Conservation (phyloP, 2,888 invertebrate species). For the Sinhomidia bicolor region DNA sequence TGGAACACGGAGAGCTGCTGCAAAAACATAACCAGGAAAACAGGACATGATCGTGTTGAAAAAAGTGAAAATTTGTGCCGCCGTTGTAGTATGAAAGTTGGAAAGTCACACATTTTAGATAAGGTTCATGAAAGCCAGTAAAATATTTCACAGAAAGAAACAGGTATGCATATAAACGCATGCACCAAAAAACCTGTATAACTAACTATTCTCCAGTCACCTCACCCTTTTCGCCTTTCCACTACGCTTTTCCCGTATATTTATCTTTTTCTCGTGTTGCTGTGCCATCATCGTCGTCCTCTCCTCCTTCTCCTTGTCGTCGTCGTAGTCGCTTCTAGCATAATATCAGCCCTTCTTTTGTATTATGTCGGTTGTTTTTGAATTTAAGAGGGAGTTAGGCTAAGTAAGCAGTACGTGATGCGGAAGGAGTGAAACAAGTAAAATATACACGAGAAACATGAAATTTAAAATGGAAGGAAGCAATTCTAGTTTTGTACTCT, state of each 20-base stretch:
- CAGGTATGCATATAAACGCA: no score
- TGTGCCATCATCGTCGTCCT: no score
- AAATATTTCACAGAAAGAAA: slow-evolving; percentile 28
- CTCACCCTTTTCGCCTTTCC: not conserved
- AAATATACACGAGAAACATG: slow-evolving; percentile 30
- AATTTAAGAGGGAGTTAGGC: slow-evolving; percentile 32
- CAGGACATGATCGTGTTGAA: not conserved
- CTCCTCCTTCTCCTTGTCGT: not conserved
- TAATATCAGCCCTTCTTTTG: not conserved
- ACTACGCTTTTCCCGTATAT: no score
- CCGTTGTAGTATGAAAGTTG: no score
- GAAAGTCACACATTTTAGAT: not conserved
- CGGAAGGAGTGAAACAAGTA: slow-evolving; percentile 37
- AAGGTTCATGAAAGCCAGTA: not conserved
- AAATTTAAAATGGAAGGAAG: not conserved
- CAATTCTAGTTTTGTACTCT: not conserved
- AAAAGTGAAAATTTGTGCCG: slow-evolving; percentile 25
- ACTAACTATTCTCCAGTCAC: no score
- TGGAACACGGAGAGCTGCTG: slow-evolving; percentile 8
- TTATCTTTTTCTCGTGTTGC: no score
- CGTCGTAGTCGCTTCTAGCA: not conserved
- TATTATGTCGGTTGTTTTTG: slow-evolving; percentile 43
- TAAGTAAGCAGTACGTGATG: slow-evolving; percentile 40
- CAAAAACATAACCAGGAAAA: not conserved
- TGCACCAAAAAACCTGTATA: not conserved